Evolutionary conservation across 1,140 invertebrate genomes (phyloP).

Genomic region (Lordiphosa stackelbergi): DNA sequence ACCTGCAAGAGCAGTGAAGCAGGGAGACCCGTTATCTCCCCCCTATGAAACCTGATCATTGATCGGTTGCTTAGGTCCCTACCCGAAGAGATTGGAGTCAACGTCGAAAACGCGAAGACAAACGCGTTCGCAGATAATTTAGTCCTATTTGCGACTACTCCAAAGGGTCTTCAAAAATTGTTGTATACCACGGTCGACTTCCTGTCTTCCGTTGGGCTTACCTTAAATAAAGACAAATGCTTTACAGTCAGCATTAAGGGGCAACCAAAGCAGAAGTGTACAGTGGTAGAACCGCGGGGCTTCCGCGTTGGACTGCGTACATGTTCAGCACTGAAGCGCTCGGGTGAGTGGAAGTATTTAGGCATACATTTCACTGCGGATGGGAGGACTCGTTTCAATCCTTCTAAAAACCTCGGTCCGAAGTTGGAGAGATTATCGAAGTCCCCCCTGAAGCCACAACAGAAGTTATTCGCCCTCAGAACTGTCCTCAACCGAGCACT

Average conservation of each 20-base stretch:
- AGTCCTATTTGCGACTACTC: conserved; percentile 2
- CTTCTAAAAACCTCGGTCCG: not conserved
- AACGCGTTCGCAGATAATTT: conserved; percentile 12
- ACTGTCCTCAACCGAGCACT: not conserved
- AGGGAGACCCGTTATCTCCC: conserved; percentile 17
- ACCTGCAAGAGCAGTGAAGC: conserved; percentile 18
- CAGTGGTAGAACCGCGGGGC: too few relatives aligned
- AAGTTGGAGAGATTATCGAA: not conserved
- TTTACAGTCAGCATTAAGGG: too few relatives aligned
- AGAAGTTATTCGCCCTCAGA: conserved; percentile 3
- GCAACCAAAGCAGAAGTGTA: too few relatives aligned
- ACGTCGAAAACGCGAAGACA: conserved; percentile 5
- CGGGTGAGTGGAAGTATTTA: too few relatives aligned
- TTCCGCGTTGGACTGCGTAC: too few relatives aligned
- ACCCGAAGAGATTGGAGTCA: conserved; percentile 10
- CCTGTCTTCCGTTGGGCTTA: conserved; percentile 13
- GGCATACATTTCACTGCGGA: not conserved
- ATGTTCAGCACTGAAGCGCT: too few relatives aligned
- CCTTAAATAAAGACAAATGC: too few relatives aligned
- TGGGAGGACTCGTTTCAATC: not conserved
- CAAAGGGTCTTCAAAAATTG: conserved; percentile 4
- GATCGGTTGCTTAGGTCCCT: conserved; percentile 19
- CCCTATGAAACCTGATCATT: conserved; percentile 22
- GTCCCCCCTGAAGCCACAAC: conserved; percentile 2
- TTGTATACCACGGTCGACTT: conserved; percentile 14